Evolutionary conservation across 2,797 vertebrate genomes (phyloP).

Genomic region (Pangasius sanitwongsei): DNA sequence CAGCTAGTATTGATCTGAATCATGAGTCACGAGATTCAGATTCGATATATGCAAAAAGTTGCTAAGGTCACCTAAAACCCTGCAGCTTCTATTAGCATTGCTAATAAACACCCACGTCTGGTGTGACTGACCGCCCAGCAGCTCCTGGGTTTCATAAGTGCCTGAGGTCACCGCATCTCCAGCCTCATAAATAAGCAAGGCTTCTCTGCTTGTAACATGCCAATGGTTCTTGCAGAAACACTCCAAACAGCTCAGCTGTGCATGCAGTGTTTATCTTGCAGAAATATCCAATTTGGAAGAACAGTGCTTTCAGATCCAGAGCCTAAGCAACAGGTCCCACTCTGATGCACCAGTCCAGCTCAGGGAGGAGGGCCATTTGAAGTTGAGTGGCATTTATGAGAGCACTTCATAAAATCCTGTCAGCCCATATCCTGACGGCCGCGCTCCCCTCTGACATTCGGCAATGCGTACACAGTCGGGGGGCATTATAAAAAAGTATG

Average conservation of each 20-base stretch:
- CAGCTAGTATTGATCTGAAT: constrained; percentile 11
- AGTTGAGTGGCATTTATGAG: constrained; percentile 66
- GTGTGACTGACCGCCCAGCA: constrained; percentile 12
- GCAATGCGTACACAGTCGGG: constrained; percentile 43
- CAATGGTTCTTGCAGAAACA: not conserved
- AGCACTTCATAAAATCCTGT: constrained; percentile 60
- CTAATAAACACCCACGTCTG: constrained; percentile 16
- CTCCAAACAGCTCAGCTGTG: not conserved
- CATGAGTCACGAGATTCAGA: not conserved
- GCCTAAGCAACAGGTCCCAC: constrained; percentile 35
- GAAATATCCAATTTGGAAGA: not conserved
- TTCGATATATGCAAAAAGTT: not conserved
- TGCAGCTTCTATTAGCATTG: constrained; percentile 23
- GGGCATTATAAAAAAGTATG: constrained; percentile 46
- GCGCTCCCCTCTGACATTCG: constrained; percentile 49
- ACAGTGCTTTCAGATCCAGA: not conserved
- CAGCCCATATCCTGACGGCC: constrained; percentile 57
- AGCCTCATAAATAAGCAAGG: constrained; percentile 15
- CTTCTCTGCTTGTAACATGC: not conserved
- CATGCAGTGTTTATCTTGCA: constrained; percentile 13
- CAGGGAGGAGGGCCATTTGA: constrained; percentile 51
- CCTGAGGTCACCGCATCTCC: constrained; percentile 3
- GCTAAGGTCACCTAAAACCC: not conserved
- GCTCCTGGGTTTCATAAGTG: not conserved
- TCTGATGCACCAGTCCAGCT: constrained; percentile 33